Evolutionary conservation across 2,888 invertebrate genomes (phyloP).

Genomic region (Dione vanillae): DNA sequence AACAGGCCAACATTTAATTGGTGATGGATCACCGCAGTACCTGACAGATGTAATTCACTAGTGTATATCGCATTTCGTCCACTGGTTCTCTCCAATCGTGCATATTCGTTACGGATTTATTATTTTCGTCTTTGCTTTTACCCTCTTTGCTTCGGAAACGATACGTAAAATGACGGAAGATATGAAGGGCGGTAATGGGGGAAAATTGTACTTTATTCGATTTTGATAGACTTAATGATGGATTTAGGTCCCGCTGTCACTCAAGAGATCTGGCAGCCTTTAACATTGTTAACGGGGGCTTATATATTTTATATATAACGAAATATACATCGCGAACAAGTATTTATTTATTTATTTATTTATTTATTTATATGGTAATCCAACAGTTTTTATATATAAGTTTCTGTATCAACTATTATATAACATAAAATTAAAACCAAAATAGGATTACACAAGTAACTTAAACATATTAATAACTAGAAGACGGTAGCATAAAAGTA

Average conservation of each 20-base stretch:
- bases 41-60: slow-evolving; percentile 67
- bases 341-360: no score
- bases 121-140: slow-evolving; percentile 79
- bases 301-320: slow-evolving; percentile 20
- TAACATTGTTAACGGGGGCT: slow-evolving; percentile 41
- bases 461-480: no score
- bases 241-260: slow-evolving; percentile 75
- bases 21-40: slow-evolving; percentile 72
- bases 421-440: no score
- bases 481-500: no score
- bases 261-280: slow-evolving; percentile 54
- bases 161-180: slow-evolving; percentile 83
- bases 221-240: slow-evolving; percentile 81
- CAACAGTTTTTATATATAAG: no score
- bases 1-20: slow-evolving; percentile 80
- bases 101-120: slow-evolving; percentile 82
- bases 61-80: slow-evolving; percentile 64
- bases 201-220: slow-evolving; percentile 83
- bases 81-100: slow-evolving; percentile 70
- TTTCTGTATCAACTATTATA: no score
- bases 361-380: no score
- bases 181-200: slow-evolving; percentile 81
- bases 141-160: slow-evolving; percentile 79
- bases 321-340: slow-evolving; percentile 2
- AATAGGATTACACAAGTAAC: no score